Base-by-base conservation (phyloP, 1,140 invertebrate genomes). In the Drosophila tsacasi region DNA sequence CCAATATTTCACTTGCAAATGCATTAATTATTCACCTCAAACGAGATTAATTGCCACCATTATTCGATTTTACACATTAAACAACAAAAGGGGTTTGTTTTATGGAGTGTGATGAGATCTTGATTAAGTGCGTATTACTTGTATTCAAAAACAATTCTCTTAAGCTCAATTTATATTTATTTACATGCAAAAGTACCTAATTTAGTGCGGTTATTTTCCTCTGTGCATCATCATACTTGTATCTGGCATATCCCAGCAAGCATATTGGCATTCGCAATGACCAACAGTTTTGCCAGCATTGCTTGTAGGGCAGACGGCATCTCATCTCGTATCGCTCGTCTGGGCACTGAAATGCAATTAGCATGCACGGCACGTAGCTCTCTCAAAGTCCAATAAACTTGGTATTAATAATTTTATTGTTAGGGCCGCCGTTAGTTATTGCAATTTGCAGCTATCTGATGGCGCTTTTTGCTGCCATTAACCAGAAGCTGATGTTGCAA, bases 321-420 rank as follows among this genome's bases (percentile, higher is more conserved):
- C 54, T 66, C 52, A 40, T 80, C 27, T 47, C 46, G 21, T 13
- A 47, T 46, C 69, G 32, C 32, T 32, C 32, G 32, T 35, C 32
- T 37, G 32, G 42, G 50, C 58, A 42, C 25, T 73, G 73, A 61
- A 67, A 44, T 63, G 77, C 59, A 81, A 87, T 87, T 87, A 81
- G 75, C 84, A 87, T 81, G 78, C 85, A 90, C 89, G 78, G 74
- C 84, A 87, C 84, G 84, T 89, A 90, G 68, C 49, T 60, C 52
- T 69, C 64, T 64, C 74, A 54, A 61, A 84, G 59, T 75, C 85
- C 64, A 76, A 89, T 87, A 69, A 74, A 87, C 71, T 81, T 84
- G 62, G 63, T 84, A 72, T 81, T 81, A 87, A 89, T 79, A 83
- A 76, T 65, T 61, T 77, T 71, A 57, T 67, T 83, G 66, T 50